Conservation (phyloP, 2,888 invertebrate genomes). For the Actias luna region DNA sequence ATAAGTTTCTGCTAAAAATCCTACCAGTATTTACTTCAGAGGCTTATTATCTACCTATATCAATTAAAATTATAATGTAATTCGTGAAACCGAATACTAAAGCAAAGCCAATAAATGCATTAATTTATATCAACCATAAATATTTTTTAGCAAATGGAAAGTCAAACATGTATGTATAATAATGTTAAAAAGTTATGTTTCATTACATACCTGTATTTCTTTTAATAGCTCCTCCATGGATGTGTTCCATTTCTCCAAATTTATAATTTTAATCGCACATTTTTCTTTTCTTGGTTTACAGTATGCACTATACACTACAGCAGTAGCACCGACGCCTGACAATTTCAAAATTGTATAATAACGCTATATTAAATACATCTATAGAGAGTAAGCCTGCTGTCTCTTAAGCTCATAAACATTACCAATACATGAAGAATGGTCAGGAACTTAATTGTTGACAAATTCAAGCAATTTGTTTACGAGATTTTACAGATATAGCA, state of each 20-base stretch:
- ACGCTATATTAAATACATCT: no score
- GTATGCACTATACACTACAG: conserved; percentile 95
- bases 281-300: conserved; percentile 95
- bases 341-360: conserved; percentile 30
- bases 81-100: no score
- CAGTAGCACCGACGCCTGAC: conserved; percentile 96
- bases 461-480: no score
- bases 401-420: no score
- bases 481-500: not conserved
- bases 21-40: no score
- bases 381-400: no score
- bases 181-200: not conserved
- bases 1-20: no score
- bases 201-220: conserved; percentile 79
- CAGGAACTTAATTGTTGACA: not conserved
- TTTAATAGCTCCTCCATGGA: conserved; percentile 98
- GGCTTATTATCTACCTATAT: no score
- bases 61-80: no score
- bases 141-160: not conserved
- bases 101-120: no score
- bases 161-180: not conserved
- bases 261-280: conserved; percentile 99
- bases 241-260: conserved; percentile 99
- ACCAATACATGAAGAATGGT: not conserved
- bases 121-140: not conserved